A percentile compares a stretch with the other conserved stretches of the same genome.
Conservation (phyloP, 1,140 invertebrate genomes). For the Daktulosphaira vitifoliae region DNA sequence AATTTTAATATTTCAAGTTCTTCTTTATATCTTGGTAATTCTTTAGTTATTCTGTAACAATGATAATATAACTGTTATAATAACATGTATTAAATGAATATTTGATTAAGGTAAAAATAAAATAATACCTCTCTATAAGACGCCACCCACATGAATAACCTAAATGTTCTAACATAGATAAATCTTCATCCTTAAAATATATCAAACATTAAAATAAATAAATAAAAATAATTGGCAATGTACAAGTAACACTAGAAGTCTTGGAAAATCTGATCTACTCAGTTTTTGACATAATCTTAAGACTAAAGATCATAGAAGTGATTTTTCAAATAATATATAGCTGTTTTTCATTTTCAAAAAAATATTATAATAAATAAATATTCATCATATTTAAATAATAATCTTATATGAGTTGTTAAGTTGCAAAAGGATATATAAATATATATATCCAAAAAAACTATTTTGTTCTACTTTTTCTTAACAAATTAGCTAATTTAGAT, state of each 20-base stretch:
- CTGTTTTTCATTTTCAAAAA: too few relatives aligned
- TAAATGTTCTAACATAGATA: constrained; percentile 80
- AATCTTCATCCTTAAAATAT: constrained; percentile 54
- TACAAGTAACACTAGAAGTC: background rate
- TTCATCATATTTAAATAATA: too few relatives aligned
- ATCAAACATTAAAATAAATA: constrained; percentile 35
- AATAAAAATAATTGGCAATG: constrained; percentile 10
- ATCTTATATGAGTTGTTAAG: too few relatives aligned
- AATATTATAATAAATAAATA: too few relatives aligned
- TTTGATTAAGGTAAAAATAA: background rate
- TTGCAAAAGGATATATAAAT: too few relatives aligned
- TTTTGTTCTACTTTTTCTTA: too few relatives aligned
- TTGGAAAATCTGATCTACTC: background rate
- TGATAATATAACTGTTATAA: too few relatives aligned
- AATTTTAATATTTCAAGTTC: constrained; percentile 98
- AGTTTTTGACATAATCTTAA: background rate
- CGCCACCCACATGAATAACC: constrained; percentile 87
- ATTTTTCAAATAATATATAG: too few relatives aligned
- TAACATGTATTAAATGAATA: constrained; percentile 12
- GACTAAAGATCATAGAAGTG: too few relatives aligned
- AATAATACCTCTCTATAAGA: constrained; percentile 65
- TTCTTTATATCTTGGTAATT: constrained; percentile 89
- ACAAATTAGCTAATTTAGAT: too few relatives aligned
- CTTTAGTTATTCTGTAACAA: constrained; percentile 66
- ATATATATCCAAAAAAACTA: too few relatives aligned